Conservation (phyloP, 2,797 vertebrate genomes). For the Bovichtus diacanthus region DNA sequence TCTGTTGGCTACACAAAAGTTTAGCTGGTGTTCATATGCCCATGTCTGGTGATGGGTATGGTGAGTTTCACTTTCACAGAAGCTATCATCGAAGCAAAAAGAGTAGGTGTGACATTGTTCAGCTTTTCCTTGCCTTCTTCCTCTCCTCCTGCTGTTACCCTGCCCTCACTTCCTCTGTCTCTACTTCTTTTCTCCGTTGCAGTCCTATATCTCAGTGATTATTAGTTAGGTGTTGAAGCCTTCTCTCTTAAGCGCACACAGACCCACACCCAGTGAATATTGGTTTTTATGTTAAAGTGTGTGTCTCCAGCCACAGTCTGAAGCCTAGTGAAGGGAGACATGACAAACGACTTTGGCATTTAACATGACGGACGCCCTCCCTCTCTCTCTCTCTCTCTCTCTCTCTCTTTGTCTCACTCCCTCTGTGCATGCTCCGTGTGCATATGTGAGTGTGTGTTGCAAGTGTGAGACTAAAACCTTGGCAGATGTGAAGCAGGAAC, state of each 20-base stretch:
- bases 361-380: constrained; percentile 76
- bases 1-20: neutral
- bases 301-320: constrained; percentile 70
- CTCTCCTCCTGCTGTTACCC: neutral
- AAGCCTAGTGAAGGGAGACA: constrained; percentile 72
- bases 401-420: constrained; percentile 32
- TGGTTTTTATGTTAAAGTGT: constrained; percentile 72
- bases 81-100: constrained; percentile 32
- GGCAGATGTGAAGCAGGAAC: constrained; percentile 20
- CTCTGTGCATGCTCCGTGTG: neutral
- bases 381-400: constrained; percentile 23
- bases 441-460: neutral
- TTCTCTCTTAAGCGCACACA: neutral
- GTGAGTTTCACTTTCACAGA: constrained; percentile 11
- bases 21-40: constrained; percentile 34
- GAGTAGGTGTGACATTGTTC: constrained; percentile 41
- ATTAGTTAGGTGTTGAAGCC: constrained; percentile 44
- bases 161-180: neutral
- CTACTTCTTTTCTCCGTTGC: constrained; percentile 9
- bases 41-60: constrained; percentile 25
- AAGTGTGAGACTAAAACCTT: constrained; percentile 16
- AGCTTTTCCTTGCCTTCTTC: neutral
- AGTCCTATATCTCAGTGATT: constrained; percentile 35
- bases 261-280: constrained; percentile 51
- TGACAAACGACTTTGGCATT: constrained; percentile 84